Base-by-base conservation (phyloP, 2,888 invertebrate genomes). In the Cantharis nigra region DNA sequence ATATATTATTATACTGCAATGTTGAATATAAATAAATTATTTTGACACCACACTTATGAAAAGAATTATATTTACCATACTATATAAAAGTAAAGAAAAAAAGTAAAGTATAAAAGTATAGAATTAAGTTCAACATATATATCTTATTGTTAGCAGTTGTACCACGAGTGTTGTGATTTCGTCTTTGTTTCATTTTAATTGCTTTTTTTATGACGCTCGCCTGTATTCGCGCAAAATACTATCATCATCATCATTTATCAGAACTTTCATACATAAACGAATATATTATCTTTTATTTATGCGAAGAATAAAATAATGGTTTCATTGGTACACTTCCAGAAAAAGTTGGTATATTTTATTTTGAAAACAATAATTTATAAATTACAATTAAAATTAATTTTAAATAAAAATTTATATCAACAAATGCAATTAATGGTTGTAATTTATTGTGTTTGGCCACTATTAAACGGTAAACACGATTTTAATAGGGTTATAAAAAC, bases 401-500 rank as follows among this genome's bases (percentile, higher is more conserved):
- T 72, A 75, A 75, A 72, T 69, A 28, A 70, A 69, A 63, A 33
- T 70, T 69, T 71, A 63, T 71, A 77, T 77, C 69, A 71, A 62
- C 65, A 63, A 74, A 77, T 69, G 64, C 71, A 65, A 65, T 33
- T 71, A 77, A 63, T 69, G 69, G 71, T 71, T 77, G 71, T 74
- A 74, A 77, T 77, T 77, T 67, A 67, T 67, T 77, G 77, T 72
- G 74, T 78, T 74, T 71, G 69, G 69, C 62, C 65, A 74, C 74
- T 71, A 75, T 75, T 75, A 75, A 78, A 71, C 72, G 75, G 70
- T 75, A 78, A 75, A 74, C 75, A 75, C 72, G 75, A 74, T 74
- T 74, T 77, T 77, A 77, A 77, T 77, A 72, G 77, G 77, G 76
- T 76, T 76, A 77, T 76, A 79, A 79, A 79, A 79, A 79, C 71